Base-by-base conservation (phyloP, 2,113 vertebrate genomes). In the Pelobates fuscus region DNA sequence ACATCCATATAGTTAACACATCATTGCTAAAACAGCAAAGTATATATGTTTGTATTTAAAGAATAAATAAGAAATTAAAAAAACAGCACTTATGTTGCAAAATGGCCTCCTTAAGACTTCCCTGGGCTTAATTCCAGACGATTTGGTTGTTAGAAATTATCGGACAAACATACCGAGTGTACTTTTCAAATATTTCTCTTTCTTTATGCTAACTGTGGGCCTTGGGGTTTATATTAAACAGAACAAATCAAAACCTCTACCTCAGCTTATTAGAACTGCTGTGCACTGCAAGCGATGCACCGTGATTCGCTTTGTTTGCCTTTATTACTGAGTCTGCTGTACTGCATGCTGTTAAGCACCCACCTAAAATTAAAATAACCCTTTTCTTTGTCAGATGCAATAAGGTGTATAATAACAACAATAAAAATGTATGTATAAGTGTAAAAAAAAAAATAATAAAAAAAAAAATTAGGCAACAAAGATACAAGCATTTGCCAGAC, bases 341-440 rank as follows among this genome's bases (percentile, higher is more conserved):
- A 32, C 73, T 52, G 8, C 73, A 61, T 77, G 73, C 73, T 77
- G 73, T 65, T 77, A 77, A 77, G 61, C 64, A 68, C 65, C 32
- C 62, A 77, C 73, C 73, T 77, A 60, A 77, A 77, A 77, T 77
- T 32, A 77, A 68, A 77, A 77, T 68, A 77, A 68, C 65, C 73
- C 73, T 49, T 77, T 77, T 68, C 43, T 64, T 76, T 61, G 64
- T 61, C 64, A 68, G 55, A 24, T 54, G 59, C 64, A 77, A 77
- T 77, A 77, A 77, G 73, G 73, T 77, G 73, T 68, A 68, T 55
- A 26, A 18, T 77, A 68, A 77, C 67, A 77, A 68, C 24, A 59
- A 61, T 55, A 68, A 77, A 68, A 63, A 72, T n/a, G n/a, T n/a
- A n/a, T n/a, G n/a, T n/a, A 72, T 44, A 49, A 15, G 15, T 1